Percentiles rank a stretch among this genome's conserved stretches.
These are phyloP conservation scores for Cariama cristata DNA, from an alignment of 2,113 vertebrate genomes.

Conservation along the genomic window DNA sequence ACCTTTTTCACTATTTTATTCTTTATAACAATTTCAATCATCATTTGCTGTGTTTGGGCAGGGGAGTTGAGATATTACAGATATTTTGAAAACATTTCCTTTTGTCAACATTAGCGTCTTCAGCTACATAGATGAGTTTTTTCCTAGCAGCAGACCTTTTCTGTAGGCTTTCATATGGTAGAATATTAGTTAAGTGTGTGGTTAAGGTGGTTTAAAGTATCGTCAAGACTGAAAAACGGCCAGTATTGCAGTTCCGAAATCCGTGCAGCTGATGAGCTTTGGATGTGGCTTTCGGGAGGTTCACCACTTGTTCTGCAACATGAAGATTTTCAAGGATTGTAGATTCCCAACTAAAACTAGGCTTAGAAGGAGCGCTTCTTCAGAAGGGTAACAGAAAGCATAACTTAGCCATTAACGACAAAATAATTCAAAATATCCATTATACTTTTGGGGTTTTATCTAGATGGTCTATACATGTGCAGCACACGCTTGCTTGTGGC, in stretches of 20 bases:
- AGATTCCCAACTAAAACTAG: neutral
- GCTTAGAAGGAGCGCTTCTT: neutral
- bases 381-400: neutral
- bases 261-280: neutral
- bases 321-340: neutral
- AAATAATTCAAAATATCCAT: conserved; percentile 1
- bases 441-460: neutral
- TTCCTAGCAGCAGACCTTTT: neutral
- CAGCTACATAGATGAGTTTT: accelerated
- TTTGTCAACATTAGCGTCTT: neutral
- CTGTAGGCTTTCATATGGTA: neutral
- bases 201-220: conserved; percentile 14
- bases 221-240: neutral
- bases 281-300: neutral
- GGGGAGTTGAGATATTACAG: neutral
- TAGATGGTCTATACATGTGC: neutral
- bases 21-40: neutral
- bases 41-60: neutral
- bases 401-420: neutral
- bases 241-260: conserved; percentile 14
- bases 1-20: neutral
- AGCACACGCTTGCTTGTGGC: neutral
- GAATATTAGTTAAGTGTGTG: neutral
- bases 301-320: neutral
- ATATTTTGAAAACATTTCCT: neutral